Conservation (phyloP, 1,140 invertebrate genomes). For the Neodiprion fabricii region DNA sequence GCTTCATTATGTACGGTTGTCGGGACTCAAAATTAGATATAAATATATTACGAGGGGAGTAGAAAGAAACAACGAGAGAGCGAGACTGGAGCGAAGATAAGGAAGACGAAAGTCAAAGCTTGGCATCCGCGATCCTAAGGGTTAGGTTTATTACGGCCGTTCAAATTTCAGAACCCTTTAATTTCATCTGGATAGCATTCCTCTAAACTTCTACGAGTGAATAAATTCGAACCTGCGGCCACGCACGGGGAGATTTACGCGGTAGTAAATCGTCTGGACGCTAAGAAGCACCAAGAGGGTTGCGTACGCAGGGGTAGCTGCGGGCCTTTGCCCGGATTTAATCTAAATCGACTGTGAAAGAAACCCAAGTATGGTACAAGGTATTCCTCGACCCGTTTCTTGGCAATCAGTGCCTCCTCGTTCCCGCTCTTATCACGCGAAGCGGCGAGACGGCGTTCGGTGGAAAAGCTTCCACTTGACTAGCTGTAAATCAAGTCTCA, state of each 20-base stretch:
- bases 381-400: neutral
- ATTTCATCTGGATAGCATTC: no score
- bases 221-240: no score
- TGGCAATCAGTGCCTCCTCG: neutral
- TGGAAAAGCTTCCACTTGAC: neutral
- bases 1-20: neutral
- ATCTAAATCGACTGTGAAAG: conserved; percentile 13
- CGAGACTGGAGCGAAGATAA: neutral
- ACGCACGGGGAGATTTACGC: neutral
- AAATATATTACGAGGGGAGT: neutral
- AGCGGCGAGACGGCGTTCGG: neutral
- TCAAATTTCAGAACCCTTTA: no score
- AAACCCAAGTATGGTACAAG: neutral
- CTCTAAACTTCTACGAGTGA: no score
- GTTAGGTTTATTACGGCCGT: no score
- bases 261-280: conserved; percentile 6
- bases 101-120: neutral
- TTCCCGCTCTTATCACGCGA: neutral
- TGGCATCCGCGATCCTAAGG: neutral
- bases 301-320: neutral
- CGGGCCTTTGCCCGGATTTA: neutral
- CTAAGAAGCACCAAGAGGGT: no score
- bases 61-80: neutral
- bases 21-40: neutral
- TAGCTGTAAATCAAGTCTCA: neutral